phyloP scores from a whole-genome alignment of 2,113 vertebrate genomes.

The Callipepla squamata region DNA sequence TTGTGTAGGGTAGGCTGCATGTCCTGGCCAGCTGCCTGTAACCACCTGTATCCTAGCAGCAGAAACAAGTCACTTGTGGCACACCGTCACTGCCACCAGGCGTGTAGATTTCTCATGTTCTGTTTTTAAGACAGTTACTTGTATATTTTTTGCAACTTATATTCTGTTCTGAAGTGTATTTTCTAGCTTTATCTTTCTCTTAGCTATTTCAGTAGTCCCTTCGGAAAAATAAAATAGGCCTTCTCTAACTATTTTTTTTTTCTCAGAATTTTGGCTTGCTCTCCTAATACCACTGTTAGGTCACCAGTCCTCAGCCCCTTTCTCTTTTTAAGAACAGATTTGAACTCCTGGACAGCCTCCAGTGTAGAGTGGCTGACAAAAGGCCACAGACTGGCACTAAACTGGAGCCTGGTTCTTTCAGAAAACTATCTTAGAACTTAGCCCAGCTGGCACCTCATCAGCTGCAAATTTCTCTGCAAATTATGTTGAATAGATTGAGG shows the following conservation, averaged over 20 bases:
- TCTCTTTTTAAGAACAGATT: background rate
- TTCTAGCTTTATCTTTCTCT: background rate
- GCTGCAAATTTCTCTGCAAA: conserved; percentile 30
- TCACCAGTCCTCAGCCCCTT: background rate
- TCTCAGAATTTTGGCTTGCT: background rate
- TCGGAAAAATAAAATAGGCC: background rate
- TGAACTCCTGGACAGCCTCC: background rate
- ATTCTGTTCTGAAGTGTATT: background rate
- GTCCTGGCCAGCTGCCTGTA: background rate
- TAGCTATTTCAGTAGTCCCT: background rate
- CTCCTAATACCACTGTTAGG: background rate
- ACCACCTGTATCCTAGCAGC: background rate
- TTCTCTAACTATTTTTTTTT: background rate
- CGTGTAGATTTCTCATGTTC: background rate
- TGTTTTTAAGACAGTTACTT: background rate
- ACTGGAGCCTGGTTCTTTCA: background rate
- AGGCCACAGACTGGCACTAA: background rate
- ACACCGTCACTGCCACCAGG: background rate
- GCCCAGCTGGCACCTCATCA: conserved; percentile 24
- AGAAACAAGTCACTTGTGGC: background rate
- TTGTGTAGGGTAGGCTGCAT: background rate
- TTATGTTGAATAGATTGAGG: background rate
- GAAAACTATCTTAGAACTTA: background rate
- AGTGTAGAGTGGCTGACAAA: background rate
- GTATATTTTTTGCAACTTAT: background rate